Evolutionary conservation across 2,113 vertebrate species (phyloP).

Genomic region (Chaetura pelagica): DNA sequence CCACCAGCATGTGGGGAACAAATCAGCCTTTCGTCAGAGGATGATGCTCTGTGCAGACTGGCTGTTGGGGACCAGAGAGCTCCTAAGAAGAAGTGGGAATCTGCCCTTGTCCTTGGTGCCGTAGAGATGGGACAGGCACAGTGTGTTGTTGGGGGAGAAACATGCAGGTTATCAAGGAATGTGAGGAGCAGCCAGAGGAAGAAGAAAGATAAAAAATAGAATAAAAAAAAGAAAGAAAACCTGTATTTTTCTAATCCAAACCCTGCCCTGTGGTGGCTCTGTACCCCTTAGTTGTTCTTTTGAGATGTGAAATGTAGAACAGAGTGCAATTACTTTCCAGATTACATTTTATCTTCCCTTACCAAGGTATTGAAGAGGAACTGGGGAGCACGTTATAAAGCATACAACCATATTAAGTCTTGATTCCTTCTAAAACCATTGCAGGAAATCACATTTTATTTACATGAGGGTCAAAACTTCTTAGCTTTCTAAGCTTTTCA

Average conservation of each 20-base stretch:
- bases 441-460: conserved; percentile 1
- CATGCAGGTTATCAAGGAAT: conserved; percentile 17
- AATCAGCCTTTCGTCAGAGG: background rate
- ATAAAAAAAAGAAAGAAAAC: conserved; percentile 43
- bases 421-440: conserved; percentile 56
- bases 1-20: background rate
- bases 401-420: conserved; percentile 52
- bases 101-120: background rate
- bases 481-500: background rate
- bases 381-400: conserved; percentile 52
- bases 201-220: conserved; percentile 41
- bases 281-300: conserved; percentile 41
- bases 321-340: conserved; percentile 30
- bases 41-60: background rate
- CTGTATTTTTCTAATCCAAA: conserved; percentile 42
- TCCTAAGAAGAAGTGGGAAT: background rate
- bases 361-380: conserved; percentile 53
- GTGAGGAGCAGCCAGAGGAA: conserved; percentile 27
- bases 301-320: conserved; percentile 33
- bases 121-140: background rate
- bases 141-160: background rate
- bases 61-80: background rate
- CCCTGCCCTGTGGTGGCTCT: conserved; percentile 17
- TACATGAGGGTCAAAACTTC: background rate
- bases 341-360: conserved; percentile 62